A percentile compares a stretch with the other conserved stretches of the same genome.
These are phyloP conservation scores for Dascyllus trimaculatus DNA, from an alignment of 2,113 vertebrate species.

Conservation along the genomic window DNA sequence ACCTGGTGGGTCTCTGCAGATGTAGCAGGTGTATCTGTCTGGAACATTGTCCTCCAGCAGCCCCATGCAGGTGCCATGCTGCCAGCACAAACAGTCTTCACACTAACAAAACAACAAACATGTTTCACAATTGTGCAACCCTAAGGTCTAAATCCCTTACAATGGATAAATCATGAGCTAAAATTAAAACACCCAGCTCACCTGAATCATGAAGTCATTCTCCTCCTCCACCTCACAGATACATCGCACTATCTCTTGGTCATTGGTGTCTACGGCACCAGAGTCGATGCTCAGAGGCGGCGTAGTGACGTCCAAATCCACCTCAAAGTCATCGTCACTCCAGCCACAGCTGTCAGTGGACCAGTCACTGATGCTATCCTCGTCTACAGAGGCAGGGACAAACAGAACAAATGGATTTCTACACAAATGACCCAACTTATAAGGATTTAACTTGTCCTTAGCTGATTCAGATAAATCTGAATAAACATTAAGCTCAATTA, in stretches of 20 bases:
- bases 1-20: conserved; percentile 98
- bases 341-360: conserved; percentile 94
- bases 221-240: conserved; percentile 97
- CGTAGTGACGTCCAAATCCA: conserved; percentile 89
- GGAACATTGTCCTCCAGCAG: conserved; percentile 96
- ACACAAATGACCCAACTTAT: too few relatives aligned
- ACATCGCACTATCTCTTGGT: conserved; percentile 94
- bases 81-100: conserved; percentile 98
- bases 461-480: background rate
- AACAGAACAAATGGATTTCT: background rate
- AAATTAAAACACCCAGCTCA: conserved; percentile 55
- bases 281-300: conserved; percentile 90
- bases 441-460: background rate
- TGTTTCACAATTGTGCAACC: background rate
- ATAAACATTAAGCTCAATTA: background rate
- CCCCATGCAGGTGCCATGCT: conserved; percentile 98
- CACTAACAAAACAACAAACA: conserved; percentile 83
- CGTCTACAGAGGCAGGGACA: conserved; percentile 82
- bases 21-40: conserved; percentile 94
- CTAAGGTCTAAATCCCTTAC: background rate
- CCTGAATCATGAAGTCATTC: conserved; percentile 99
- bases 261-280: conserved; percentile 81
- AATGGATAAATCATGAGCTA: fast-evolving
- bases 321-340: conserved; percentile 93
- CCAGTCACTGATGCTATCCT: conserved; percentile 92